Conservation (phyloP, 2,888 invertebrate species). For the Epsilonema sp. region DNA sequence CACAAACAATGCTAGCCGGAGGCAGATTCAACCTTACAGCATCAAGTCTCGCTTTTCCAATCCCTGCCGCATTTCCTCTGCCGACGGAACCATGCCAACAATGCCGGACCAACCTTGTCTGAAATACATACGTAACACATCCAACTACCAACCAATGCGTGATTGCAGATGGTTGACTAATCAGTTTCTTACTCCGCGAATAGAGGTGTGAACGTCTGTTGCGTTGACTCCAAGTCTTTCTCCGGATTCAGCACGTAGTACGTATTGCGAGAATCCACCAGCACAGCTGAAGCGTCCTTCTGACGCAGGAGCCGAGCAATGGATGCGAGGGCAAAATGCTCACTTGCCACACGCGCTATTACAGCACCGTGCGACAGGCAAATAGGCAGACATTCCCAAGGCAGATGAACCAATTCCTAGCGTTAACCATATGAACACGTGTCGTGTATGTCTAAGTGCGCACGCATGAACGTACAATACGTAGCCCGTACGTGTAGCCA, state of each 20-base stretch:
- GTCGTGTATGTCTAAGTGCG: no score
- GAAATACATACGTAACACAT: constrained; percentile 34
- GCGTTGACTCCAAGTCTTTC: constrained; percentile 44
- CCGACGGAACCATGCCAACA: constrained; percentile 39
- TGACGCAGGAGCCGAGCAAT: not conserved
- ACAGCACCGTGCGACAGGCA: no score
- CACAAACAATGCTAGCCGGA: no score
- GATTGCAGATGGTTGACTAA: no score
- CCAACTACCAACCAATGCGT: no score
- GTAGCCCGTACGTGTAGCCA: no score
- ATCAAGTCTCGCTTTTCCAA: constrained; percentile 44
- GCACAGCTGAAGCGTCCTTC: no score
- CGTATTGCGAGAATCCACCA: constrained; percentile 37
- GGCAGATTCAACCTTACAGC: constrained; percentile 46
- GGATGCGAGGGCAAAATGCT: not conserved
- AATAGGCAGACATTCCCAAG: no score
- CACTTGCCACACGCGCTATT: no score
- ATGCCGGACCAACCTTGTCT: constrained; percentile 44
- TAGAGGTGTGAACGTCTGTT: constrained; percentile 33
- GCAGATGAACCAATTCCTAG: no score
- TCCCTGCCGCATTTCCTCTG: constrained; percentile 39
- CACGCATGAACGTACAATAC: no score
- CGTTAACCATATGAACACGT: no score
- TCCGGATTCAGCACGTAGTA: constrained; percentile 51
- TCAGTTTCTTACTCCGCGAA: constrained; percentile 27